phyloP scores from a whole-genome alignment of 37 sponge, comb jelly and placozoan genomes.

The Ianthella basta region DNA sequence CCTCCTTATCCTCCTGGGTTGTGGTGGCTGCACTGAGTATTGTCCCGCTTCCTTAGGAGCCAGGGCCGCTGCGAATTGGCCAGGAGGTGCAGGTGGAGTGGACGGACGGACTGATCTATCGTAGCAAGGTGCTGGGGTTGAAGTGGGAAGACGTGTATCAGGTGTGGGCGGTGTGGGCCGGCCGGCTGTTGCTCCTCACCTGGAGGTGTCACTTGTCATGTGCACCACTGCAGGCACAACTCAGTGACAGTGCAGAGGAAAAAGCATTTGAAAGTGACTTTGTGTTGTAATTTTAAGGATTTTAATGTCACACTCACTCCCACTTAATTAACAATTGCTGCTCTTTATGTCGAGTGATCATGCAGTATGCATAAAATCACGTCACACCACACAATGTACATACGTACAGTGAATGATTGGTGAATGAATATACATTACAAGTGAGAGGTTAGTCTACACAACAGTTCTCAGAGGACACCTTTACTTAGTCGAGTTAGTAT shows the following conservation, averaged over 20 bases:
- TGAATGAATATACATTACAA: no score
- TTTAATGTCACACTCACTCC: no score
- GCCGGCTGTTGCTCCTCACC: no score
- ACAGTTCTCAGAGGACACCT: background rate
- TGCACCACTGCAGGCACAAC: background rate
- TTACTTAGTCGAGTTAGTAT: background rate
- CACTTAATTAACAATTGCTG: no score
- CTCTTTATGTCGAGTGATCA: no score
- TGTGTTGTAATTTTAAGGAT: background rate
- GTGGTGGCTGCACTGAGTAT: background rate
- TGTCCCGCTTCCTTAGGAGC: slow-evolving; percentile 6
- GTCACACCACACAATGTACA: no score
- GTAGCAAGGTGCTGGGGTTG: slow-evolving; percentile 60
- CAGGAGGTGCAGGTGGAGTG: slow-evolving; percentile 66
- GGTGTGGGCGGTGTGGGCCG: no score
- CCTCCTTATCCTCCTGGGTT: no score
- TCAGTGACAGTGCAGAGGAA: background rate
- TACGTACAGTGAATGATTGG: no score
- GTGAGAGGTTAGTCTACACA: no score
- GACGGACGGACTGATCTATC: slow-evolving; percentile 75
- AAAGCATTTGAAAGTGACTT: background rate
- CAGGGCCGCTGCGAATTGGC: slow-evolving; percentile 36
- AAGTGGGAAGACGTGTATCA: slow-evolving; percentile 51
- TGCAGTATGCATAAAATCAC: no score
- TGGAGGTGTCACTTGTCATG: no score